A percentile compares a stretch with the other conserved stretches of the same genome.
Evolutionary conservation across 2,113 vertebrate genomes (phyloP).

Genomic region (Delphinapterus leucas): DNA sequence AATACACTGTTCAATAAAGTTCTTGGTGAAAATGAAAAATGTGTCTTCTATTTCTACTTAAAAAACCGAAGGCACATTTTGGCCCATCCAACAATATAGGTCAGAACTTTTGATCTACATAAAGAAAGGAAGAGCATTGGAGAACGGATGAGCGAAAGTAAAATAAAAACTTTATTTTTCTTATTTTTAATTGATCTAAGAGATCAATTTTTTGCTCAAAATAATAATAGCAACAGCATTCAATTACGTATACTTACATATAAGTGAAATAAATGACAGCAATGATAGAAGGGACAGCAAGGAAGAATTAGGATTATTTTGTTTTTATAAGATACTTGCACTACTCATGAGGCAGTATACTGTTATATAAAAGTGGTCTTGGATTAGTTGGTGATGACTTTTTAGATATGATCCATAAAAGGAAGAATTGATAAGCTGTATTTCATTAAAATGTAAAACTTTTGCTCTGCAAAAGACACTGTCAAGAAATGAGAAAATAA

Average conservation of each 20-base stretch:
- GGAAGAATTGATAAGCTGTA: neutral
- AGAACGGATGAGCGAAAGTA: neutral
- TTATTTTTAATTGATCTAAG: neutral
- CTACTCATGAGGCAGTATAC: neutral
- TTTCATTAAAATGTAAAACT: neutral
- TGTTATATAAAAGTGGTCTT: neutral
- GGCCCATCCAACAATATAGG: neutral
- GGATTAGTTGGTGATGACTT: neutral
- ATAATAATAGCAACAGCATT: neutral
- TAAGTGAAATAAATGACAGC: neutral
- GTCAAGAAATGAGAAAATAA: neutral
- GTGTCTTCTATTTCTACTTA: too few species aligned
- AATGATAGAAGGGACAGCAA: neutral
- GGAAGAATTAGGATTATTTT: neutral
- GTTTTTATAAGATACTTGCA: neutral
- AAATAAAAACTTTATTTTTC: neutral
- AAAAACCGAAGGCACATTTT: too few species aligned
- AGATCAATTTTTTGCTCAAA: neutral
- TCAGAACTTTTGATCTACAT: neutral
- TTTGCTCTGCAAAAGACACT: neutral
- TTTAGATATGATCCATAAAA: constrained; percentile 19
- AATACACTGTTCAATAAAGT: too few species aligned
- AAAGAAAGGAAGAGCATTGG: neutral
- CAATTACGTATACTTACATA: neutral
- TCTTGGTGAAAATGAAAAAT: too few species aligned